A percentile compares a stretch with the other conserved stretches of the same genome.
Conservation (phyloP, 2,113 vertebrate genomes). For the Crotalus viridis region DNA sequence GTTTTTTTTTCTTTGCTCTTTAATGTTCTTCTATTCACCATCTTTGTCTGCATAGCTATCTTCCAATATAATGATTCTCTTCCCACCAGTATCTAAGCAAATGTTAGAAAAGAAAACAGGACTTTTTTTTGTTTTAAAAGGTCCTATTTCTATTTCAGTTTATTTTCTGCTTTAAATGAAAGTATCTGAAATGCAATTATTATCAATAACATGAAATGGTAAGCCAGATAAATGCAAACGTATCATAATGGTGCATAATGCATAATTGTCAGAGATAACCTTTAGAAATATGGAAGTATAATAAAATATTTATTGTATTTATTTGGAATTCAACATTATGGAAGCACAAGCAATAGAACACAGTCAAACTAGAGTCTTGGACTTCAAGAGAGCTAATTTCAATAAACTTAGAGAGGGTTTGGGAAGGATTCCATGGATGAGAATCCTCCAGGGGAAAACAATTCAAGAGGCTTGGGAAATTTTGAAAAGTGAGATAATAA, state of each 20-base stretch:
- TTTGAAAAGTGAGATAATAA: no score
- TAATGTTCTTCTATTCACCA: not conserved
- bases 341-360: no score
- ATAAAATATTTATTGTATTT: conserved; percentile 1
- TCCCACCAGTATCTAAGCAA: not conserved
- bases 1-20: not conserved
- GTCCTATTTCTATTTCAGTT: not conserved
- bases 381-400: no score
- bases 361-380: no score
- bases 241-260: conserved; percentile 42
- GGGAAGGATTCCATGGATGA: no score
- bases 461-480: no score
- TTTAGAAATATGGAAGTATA: conserved; percentile 42
- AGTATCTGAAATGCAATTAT: not conserved
- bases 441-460: no score
- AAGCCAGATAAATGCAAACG: conserved; percentile 1
- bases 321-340: no score
- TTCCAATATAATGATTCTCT: not conserved
- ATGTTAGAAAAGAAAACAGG: not conserved
- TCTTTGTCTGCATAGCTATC: not conserved
- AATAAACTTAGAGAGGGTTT: no score
- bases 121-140: not conserved
- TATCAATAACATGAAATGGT: not conserved
- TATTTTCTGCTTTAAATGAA: not conserved
- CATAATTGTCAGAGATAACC: conserved; percentile 43